Percentiles rank a stretch among this genome's conserved stretches.
Conservation (phyloP, 1,140 invertebrate genomes). For the Sogatella furcifera region DNA sequence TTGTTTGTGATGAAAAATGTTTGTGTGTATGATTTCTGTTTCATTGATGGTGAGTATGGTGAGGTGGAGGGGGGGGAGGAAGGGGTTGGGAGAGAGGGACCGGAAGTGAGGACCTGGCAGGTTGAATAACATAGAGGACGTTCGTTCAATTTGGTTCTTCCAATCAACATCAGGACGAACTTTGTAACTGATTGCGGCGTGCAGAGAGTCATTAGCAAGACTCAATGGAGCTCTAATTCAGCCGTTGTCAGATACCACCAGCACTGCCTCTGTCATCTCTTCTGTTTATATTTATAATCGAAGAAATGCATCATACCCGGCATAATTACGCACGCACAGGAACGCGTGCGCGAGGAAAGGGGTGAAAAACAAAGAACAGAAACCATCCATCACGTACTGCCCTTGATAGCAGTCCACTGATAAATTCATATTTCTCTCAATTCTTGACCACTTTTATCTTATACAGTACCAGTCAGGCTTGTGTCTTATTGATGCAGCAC, state of each 20-base stretch:
- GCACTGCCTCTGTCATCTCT: background rate
- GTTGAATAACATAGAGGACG: no score
- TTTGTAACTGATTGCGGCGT: background rate
- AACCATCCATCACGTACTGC: no score
- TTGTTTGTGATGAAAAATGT: no score
- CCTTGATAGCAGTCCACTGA: no score
- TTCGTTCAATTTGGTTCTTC: conserved; percentile 2
- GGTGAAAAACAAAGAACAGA: no score
- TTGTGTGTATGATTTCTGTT: no score
- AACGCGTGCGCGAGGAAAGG: background rate
- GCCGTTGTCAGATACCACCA: background rate
- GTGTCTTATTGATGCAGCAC: no score
- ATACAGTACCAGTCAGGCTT: no score
- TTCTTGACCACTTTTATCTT: no score
- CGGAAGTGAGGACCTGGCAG: background rate
- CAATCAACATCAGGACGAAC: background rate
- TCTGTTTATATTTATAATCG: background rate
- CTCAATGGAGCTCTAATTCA: conserved; percentile 1
- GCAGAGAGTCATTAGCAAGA: background rate
- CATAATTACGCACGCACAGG: background rate
- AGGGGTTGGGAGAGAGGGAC: background rate
- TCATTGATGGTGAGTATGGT: background rate
- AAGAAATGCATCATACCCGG: background rate
- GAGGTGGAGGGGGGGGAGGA: background rate
- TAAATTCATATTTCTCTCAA: no score